These are phyloP conservation scores for Lepidostoma basale DNA, from an alignment of 1,140 invertebrate species.

Conservation along the genomic window DNA sequence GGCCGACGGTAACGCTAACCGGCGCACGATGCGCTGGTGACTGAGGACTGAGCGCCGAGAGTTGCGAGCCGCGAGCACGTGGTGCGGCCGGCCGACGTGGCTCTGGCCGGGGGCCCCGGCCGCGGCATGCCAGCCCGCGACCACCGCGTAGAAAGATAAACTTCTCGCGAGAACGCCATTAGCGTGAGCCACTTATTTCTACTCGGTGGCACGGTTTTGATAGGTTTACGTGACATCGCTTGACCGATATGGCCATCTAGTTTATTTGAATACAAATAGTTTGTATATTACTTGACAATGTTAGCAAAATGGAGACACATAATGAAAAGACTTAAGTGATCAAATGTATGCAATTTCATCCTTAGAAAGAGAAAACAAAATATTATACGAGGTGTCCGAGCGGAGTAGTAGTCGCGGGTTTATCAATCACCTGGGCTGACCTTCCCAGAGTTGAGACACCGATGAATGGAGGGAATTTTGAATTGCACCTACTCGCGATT, in stretches of 20 bases:
- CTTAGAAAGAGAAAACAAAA: no score
- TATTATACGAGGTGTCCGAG: background rate
- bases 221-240: background rate
- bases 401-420: background rate
- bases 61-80: constrained; percentile 8
- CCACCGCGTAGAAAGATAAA: background rate
- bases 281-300: no score
- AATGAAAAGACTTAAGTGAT: no score
- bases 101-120: constrained; percentile 3
- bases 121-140: background rate
- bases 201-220: background rate
- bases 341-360: no score
- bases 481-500: constrained; percentile 1
- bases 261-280: background rate
- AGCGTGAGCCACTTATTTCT: background rate
- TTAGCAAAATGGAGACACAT: no score
- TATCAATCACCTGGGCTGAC: constrained; percentile 5
- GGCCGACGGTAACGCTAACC: background rate
- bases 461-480: constrained; percentile 2
- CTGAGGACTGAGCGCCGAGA: background rate
- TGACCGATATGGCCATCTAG: background rate
- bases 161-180: background rate
- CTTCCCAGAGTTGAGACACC: background rate
- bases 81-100: constrained; percentile 18
- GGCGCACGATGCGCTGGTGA: background rate